These are phyloP conservation scores for Raja brachyura DNA, from an alignment of 2,113 vertebrate genomes.

Conservation along the genomic window DNA sequence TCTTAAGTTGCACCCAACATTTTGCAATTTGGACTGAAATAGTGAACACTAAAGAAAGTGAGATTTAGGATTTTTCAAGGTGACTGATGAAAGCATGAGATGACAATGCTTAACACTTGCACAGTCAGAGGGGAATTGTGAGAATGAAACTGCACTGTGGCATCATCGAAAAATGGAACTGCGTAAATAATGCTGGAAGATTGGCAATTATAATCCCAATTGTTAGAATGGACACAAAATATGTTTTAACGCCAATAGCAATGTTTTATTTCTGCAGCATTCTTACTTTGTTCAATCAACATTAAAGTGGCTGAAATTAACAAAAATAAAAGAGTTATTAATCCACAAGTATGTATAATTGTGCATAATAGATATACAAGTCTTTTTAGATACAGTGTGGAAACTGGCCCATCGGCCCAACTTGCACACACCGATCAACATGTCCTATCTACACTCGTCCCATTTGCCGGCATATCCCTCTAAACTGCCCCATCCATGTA, in stretches of 20 bases:
- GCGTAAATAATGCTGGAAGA: not conserved
- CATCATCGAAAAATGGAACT: not conserved
- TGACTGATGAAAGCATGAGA: not conserved
- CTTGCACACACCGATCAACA: too few species aligned
- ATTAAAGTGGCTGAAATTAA: not conserved
- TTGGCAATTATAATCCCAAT: not conserved
- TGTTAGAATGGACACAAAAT: not conserved
- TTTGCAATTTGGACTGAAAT: not conserved
- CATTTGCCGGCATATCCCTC: too few species aligned
- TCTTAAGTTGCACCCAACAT: not conserved
- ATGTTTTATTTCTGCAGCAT: not conserved
- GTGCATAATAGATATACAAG: not conserved
- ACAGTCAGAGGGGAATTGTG: not conserved
- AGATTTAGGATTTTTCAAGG: not conserved
- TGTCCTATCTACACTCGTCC: too few species aligned
- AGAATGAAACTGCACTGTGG: not conserved
- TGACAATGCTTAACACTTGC: not conserved
- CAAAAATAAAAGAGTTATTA: not conserved
- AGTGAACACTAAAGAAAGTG: not conserved
- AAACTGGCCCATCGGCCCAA: too few species aligned
- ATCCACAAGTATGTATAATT: not conserved
- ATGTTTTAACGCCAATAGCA: not conserved
- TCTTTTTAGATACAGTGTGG: too few species aligned
- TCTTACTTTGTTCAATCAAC: not conserved
- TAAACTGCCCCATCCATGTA: too few species aligned